Evolutionary conservation across 1,140 invertebrate species (phyloP), one percentile per base, ranked within the genome.

Genomic region (Akabosia matsudoensis): DNA sequence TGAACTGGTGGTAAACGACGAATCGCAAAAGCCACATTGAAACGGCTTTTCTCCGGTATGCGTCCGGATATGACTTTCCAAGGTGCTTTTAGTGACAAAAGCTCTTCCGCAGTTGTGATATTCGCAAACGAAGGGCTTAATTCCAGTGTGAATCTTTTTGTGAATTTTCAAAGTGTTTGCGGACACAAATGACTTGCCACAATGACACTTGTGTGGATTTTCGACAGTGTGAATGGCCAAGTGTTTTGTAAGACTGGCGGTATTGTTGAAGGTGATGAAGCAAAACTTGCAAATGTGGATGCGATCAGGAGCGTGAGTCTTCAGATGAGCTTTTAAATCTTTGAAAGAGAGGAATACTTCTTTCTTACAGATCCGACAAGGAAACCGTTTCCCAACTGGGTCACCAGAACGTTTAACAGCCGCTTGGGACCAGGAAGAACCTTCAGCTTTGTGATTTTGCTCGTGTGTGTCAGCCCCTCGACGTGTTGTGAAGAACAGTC

Each of bases 251-350:
- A 61, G 26, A 61, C 54, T 61, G 4, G 54, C 54, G 4, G 54
- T 61, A 24, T 61, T 61, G 22, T 61, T 61, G 22, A 61, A 61
- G 16, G n/a, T 13, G n/a, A 24, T 4, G 28, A 26, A 70, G 67
- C 67, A 70, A 70, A 70, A 70, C 22, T 70, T 70, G 33, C 67
- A 70, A 70, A 70, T 70, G 30, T 70, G 67, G 4, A 61, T 61
- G 4, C 54, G 10, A 10, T 61, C 54, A 14, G 67, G 10, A 4
- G 28, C 33, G 33, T 70, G 67, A 18, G 24, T 30, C 33, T 70
- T 70, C 4, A 34, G 26, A 22, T 70, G 67, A 14, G 16, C 22
- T 34, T 70, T 70, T 4, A 70, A 31, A 2, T 61, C 54, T 24
- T 61, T 61, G 22, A 61, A 61, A 4, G 54, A 61, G 16, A 24